A percentile compares a stretch with the other conserved stretches of the same genome.
phyloP scores from a whole-genome alignment of 1,140 invertebrate genomes.

The Drosophila kohkoa region DNA sequence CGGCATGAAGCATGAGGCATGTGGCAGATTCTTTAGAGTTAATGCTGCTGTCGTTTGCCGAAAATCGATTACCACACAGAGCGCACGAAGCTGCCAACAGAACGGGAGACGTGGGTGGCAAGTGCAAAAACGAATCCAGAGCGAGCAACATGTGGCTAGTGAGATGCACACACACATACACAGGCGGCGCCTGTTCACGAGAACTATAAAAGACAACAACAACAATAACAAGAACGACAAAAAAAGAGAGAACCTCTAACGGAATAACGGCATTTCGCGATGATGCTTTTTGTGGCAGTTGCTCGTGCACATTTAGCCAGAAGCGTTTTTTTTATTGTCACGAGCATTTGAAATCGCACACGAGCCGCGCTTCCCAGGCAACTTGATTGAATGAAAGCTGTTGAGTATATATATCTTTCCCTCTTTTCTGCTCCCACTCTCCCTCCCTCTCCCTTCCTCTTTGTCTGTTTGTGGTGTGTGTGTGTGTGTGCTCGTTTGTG shows the following conservation, averaged over 20 bases:
- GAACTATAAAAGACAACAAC: neutral
- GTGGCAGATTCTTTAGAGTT: conserved; percentile 41
- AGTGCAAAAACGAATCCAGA: neutral
- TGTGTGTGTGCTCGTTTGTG: conserved; percentile 6
- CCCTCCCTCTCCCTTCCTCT: neutral
- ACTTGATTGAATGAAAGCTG: conserved; percentile 62
- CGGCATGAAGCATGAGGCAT: neutral
- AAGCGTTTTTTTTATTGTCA: conserved; percentile 59
- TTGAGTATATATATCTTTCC: neutral
- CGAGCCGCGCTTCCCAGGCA: conserved; percentile 15
- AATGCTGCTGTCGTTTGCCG: conserved; percentile 53
- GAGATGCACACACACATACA: conserved; percentile 17
- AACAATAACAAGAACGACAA: neutral
- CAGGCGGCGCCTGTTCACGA: neutral
- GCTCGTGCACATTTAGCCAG: conserved; percentile 43
- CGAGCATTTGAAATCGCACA: conserved; percentile 40
- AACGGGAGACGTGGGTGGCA: neutral
- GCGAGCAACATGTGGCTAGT: conserved; percentile 69
- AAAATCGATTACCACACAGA: conserved; percentile 67
- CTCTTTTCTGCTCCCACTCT: neutral
- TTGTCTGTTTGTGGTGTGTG: neutral
- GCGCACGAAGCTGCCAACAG: conserved; percentile 18
- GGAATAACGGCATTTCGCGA: conserved; percentile 25
- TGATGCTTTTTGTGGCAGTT: conserved; percentile 26
- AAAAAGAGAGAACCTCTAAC: conserved; percentile 1